Conservation (phyloP, 2,113 vertebrate species). For the Hippolais icterina region DNA sequence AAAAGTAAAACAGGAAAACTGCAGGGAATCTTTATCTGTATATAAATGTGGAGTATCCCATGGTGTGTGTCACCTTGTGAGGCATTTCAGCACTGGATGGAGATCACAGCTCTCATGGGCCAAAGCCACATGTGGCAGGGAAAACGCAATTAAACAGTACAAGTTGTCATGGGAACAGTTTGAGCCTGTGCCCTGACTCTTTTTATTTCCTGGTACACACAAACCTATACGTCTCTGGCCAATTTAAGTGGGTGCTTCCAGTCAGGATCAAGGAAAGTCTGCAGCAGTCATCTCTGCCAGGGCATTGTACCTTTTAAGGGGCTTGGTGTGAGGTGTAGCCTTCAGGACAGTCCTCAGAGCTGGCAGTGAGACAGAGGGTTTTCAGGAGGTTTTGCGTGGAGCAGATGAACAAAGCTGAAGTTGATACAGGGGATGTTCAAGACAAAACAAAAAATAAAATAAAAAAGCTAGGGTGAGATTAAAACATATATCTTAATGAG, state of each 20-base stretch:
- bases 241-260: not conserved
- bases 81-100: not conserved
- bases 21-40: not conserved
- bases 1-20: not conserved
- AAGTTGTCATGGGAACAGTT: not conserved
- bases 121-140: not conserved
- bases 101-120: not conserved
- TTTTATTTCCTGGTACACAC: not conserved
- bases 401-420: not conserved
- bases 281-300: not conserved
- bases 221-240: fast-evolving
- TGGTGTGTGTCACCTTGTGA: not conserved
- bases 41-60: not conserved
- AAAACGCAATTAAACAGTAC: not conserved
- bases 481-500: not conserved
- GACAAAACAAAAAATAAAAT: not conserved
- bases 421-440: not conserved
- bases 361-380: not conserved
- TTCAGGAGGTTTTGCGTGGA: not conserved
- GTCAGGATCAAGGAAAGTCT: not conserved
- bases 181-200: not conserved
- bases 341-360: not conserved
- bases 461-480: not conserved
- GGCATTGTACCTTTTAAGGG: not conserved
- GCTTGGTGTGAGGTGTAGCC: not conserved